A percentile compares a stretch with the other conserved stretches of the same genome.
These are phyloP conservation scores for Cyanoliseus patagonus DNA, from an alignment of 2,113 vertebrate genomes.

Conservation along the genomic window DNA sequence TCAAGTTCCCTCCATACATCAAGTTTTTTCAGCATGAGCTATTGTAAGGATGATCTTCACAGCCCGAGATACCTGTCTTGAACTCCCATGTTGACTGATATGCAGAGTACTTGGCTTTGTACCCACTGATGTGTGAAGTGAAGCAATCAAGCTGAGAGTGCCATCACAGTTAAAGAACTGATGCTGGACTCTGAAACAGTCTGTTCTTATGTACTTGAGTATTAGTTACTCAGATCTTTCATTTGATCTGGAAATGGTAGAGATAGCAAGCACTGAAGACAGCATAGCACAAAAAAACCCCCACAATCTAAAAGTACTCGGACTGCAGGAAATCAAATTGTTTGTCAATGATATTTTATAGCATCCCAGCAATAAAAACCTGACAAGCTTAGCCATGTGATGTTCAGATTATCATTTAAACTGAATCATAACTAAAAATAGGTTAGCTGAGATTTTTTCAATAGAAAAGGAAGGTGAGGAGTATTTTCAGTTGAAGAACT, in stretches of 20 bases:
- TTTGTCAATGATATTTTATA: background rate
- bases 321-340: background rate
- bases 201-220: background rate
- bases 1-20: background rate
- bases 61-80: background rate
- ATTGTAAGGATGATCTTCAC: background rate
- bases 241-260: background rate
- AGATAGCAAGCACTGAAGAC: background rate
- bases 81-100: background rate
- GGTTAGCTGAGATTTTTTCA: background rate
- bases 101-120: fast-evolving
- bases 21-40: background rate
- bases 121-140: background rate
- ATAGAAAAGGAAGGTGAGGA: background rate
- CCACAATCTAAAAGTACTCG: background rate
- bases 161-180: background rate
- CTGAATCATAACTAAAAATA: background rate
- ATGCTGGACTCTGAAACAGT: background rate
- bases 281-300: background rate
- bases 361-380: background rate
- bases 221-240: background rate
- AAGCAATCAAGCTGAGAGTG: background rate
- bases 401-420: background rate
- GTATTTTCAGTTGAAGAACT: background rate
- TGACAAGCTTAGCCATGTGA: background rate